Percentiles rank a stretch among this genome's conserved stretches.
Evolutionary conservation across 2,888 invertebrate genomes (phyloP).

Genomic region (Pseudoips prasinana): DNA sequence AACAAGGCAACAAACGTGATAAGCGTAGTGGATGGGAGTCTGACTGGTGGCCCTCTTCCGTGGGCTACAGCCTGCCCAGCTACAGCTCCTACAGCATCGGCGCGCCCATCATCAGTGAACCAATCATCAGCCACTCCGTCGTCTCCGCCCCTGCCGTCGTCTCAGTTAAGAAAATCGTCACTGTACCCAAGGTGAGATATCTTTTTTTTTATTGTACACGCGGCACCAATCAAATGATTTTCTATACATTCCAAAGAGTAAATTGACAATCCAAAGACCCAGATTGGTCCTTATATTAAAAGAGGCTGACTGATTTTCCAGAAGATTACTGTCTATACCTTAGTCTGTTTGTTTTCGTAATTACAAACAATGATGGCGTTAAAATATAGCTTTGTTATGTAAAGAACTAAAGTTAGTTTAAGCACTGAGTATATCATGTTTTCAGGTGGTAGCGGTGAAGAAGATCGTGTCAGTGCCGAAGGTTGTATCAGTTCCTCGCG

Average conservation of each 20-base stretch:
- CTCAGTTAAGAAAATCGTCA: constrained; percentile 46
- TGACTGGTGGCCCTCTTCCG: constrained; percentile 18
- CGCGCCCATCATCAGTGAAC: constrained; percentile 17
- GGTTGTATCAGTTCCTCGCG: constrained; percentile 49
- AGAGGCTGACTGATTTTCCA: no score
- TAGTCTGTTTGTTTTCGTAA: no score
- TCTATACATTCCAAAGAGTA: no score
- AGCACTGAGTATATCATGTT: no score
- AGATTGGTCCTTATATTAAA: no score
- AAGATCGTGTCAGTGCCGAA: constrained; percentile 51
- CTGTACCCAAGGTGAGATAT: constrained; percentile 51
- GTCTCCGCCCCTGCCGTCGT: constrained; percentile 35
- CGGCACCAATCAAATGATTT: no score
- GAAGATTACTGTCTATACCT: no score
- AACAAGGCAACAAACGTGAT: constrained; percentile 34
- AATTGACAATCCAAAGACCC: no score
- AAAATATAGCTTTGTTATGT: no score
- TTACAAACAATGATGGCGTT: no score
- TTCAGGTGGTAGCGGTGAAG: constrained; percentile 40
- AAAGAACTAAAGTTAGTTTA: no score
- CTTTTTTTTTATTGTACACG: no score
- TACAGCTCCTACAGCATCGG: constrained; percentile 10
- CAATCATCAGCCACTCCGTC: constrained; percentile 18
- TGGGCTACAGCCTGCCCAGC: constrained; percentile 11
- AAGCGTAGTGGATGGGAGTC: constrained; percentile 34